phyloP scores from a whole-genome alignment of 2,797 vertebrate species.

The Arnoldichthys spilopterus region DNA sequence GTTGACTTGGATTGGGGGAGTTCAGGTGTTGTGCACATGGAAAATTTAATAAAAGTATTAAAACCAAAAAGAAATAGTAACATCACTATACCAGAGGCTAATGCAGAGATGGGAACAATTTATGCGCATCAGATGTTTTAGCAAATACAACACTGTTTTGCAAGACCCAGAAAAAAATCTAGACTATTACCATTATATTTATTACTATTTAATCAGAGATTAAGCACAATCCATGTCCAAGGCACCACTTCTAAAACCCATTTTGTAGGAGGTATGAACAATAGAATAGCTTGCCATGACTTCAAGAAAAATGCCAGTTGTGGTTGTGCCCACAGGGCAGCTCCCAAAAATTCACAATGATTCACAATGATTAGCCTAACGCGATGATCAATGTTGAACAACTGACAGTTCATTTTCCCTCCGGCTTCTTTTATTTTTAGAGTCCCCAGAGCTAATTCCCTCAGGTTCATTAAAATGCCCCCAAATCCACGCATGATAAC shows the following conservation, averaged over 20 bases:
- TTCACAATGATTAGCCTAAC: slow-evolving; percentile 46
- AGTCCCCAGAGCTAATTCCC: slow-evolving; percentile 43
- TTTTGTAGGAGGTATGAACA: neutral
- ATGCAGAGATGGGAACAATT: neutral
- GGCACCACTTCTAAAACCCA: neutral
- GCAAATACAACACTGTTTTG: neutral
- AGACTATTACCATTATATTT: neutral
- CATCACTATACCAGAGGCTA: too few relatives aligned
- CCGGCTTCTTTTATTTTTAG: slow-evolving; percentile 38
- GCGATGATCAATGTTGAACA: slow-evolving; percentile 44
- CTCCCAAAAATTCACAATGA: slow-evolving; percentile 37
- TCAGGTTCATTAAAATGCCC: slow-evolving; percentile 53
- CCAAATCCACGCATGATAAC: slow-evolving; percentile 43
- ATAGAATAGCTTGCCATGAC: neutral
- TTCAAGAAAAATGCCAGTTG: slow-evolving; percentile 28
- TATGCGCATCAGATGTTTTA: neutral
- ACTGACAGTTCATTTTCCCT: slow-evolving; percentile 48
- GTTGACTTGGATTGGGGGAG: too few relatives aligned
- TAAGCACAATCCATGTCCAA: neutral
- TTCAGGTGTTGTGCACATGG: too few relatives aligned
- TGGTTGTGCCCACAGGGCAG: neutral
- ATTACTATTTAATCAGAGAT: neutral
- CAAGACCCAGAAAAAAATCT: neutral
- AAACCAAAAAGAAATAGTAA: too few relatives aligned
- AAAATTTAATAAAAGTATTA: too few relatives aligned